Percentiles rank a stretch among this genome's conserved stretches.
Conservation (phyloP, 2,113 vertebrate species). For the Stictonetta naevosa region DNA sequence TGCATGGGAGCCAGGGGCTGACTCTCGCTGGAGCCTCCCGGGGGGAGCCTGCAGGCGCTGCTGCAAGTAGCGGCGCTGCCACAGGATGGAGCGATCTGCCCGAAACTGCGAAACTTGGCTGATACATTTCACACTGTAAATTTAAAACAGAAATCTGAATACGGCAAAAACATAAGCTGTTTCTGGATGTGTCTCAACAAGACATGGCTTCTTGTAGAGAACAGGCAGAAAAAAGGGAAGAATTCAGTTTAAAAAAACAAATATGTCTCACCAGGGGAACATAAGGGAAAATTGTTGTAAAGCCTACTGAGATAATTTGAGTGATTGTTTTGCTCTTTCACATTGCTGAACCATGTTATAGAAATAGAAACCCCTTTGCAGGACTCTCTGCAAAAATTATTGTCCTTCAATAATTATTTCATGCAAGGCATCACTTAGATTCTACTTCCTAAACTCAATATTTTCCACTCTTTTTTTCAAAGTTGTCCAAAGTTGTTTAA, state of each 20-base stretch:
- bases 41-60: background rate
- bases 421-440: background rate
- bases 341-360: background rate
- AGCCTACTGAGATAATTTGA: background rate
- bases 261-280: background rate
- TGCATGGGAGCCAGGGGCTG: background rate
- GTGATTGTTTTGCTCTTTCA: background rate
- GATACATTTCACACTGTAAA: conserved; percentile 7
- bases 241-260: background rate
- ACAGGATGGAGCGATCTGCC: conserved; percentile 6
- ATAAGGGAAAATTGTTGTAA: background rate
- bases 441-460: background rate
- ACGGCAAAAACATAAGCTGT: conserved; percentile 45
- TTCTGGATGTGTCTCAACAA: conserved; percentile 59
- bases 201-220: background rate
- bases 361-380: background rate
- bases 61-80: background rate
- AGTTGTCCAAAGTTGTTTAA: background rate
- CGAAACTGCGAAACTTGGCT: background rate
- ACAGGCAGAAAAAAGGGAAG: background rate
- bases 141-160: conserved; percentile 48
- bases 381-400: background rate
- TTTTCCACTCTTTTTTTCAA: background rate
- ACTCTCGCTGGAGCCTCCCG: background rate
- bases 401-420: background rate